Percentiles rank a stretch among this genome's conserved stretches.
Evolutionary conservation across 2,888 invertebrate genomes (phyloP).

Genomic region (Phorcus lineatus): DNA sequence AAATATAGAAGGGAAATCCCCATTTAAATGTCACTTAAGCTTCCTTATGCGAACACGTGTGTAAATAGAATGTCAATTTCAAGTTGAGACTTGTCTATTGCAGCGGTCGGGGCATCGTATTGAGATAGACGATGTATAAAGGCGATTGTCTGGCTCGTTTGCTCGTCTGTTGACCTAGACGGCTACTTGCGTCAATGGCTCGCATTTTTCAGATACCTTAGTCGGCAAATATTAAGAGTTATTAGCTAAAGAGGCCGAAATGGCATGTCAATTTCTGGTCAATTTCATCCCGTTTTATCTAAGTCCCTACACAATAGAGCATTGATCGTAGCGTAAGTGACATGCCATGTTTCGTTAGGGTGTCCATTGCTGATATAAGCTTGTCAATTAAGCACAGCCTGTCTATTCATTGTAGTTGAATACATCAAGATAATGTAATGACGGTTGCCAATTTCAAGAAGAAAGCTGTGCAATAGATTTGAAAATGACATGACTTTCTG

Average conservation of each 20-base stretch:
- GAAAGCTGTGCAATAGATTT: no score
- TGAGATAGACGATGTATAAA: not conserved
- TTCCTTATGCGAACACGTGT: not conserved
- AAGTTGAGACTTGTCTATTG: not conserved
- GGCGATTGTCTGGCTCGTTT: not conserved
- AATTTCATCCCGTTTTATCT: not conserved
- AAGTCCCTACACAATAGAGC: not conserved
- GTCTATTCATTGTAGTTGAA: no score
- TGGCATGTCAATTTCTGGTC: not conserved
- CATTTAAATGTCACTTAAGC: not conserved
- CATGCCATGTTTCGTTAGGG: not conserved
- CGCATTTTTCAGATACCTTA: not conserved
- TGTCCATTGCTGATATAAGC: not conserved
- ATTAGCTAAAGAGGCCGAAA: not conserved
- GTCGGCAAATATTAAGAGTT: constrained; percentile 3
- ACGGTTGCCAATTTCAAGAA: no score
- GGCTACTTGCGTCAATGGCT: constrained; percentile 5
- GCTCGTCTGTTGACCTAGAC: constrained; percentile 2
- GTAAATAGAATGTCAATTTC: not conserved
- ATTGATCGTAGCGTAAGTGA: not conserved
- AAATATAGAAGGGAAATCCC: not conserved
- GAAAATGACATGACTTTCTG: no score
- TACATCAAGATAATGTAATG: no score
- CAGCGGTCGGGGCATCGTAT: not conserved
- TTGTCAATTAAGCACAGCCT: no score